Evolutionary conservation across 1,140 invertebrate genomes (phyloP).

Genomic region (Drosophila micromelanica): DNA sequence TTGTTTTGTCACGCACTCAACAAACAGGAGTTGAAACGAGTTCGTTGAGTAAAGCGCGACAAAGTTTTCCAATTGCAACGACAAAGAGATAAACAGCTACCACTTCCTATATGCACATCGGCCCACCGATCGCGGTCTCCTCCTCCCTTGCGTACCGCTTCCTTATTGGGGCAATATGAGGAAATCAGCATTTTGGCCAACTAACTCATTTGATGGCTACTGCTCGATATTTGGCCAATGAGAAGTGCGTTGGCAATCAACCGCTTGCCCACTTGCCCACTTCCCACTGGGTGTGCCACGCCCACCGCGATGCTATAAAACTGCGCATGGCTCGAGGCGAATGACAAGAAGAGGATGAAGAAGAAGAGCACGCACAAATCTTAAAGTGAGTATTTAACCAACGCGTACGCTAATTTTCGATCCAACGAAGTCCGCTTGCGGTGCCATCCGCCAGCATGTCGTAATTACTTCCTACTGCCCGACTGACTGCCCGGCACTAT

Average conservation of each 20-base stretch:
- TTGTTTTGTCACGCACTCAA: not conserved
- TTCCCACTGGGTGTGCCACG: constrained; percentile 25
- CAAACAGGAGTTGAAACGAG: not conserved
- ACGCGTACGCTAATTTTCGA: constrained; percentile 43
- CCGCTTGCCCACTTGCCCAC: not conserved
- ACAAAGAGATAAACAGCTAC: not conserved
- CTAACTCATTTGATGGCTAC: constrained; percentile 15
- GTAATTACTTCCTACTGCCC: constrained; percentile 56
- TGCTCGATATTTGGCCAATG: constrained; percentile 7
- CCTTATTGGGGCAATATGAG: not conserved
- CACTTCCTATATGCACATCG: not conserved
- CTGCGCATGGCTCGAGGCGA: constrained; percentile 9
- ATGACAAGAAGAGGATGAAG: not conserved
- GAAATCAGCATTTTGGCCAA: constrained; percentile 15
- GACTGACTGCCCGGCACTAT: not conserved
- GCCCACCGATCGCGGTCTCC: constrained; percentile 2
- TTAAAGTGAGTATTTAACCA: constrained; percentile 43
- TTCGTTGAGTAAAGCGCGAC: not conserved
- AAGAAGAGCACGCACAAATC: constrained; percentile 35
- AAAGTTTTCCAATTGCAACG: constrained; percentile 7
- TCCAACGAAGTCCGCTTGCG: not conserved
- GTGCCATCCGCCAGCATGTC: constrained; percentile 30
- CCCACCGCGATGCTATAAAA: constrained; percentile 15
- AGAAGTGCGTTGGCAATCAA: constrained; percentile 22
- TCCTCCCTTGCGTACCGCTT: not conserved